A percentile compares a stretch with the other conserved stretches of the same genome.
These are phyloP conservation scores for Lasioglossum pauxillum DNA, from an alignment of 2,888 invertebrate species.

Conservation along the genomic window DNA sequence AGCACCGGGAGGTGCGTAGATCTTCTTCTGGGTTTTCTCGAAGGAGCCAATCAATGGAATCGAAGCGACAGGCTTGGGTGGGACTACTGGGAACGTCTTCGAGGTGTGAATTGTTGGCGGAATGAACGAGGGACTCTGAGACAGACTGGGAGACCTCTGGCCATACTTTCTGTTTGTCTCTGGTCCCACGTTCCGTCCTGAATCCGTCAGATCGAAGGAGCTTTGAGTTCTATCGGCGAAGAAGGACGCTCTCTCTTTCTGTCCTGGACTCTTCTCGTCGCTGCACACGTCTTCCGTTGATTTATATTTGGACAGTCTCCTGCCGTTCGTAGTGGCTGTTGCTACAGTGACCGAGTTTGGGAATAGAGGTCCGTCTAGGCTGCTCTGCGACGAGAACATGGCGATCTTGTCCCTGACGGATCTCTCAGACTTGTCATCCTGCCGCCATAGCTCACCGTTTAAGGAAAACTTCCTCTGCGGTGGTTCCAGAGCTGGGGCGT, in stretches of 20 bases:
- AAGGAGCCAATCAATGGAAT: slow-evolving; percentile 24
- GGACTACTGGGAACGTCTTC: slow-evolving; percentile 50
- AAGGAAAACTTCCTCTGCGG: slow-evolving; percentile 75
- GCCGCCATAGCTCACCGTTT: slow-evolving; percentile 86
- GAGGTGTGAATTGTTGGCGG: slow-evolving; percentile 40
- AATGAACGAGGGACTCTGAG: slow-evolving; percentile 35
- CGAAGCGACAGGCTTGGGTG: slow-evolving; percentile 39
- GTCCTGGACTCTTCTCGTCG: slow-evolving; percentile 72
- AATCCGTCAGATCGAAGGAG: slow-evolving; percentile 78
- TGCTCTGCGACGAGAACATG: slow-evolving; percentile 89
- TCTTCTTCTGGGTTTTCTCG: slow-evolving; percentile 47
- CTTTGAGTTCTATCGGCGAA: slow-evolving; percentile 78
- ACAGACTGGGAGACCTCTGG: slow-evolving; percentile 36
- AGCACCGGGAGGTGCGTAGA: slow-evolving; percentile 30
- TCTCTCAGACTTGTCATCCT: slow-evolving; percentile 92
- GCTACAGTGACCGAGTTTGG: slow-evolving; percentile 77
- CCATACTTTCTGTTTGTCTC: slow-evolving; percentile 55
- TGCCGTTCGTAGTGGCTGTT: slow-evolving; percentile 84
- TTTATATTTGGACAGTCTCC: slow-evolving; percentile 83
- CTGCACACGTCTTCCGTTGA: slow-evolving; percentile 83
- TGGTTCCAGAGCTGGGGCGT: slow-evolving; percentile 32
- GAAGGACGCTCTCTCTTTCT: slow-evolving; percentile 67
- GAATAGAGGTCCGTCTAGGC: slow-evolving; percentile 76
- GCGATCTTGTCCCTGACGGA: slow-evolving; percentile 95
- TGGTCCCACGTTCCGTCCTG: slow-evolving; percentile 38